Percentiles rank a stretch among this genome's conserved stretches.
These are phyloP conservation scores for Gobio gobio DNA, from an alignment of 2,113 vertebrate genomes.

Conservation along the genomic window DNA sequence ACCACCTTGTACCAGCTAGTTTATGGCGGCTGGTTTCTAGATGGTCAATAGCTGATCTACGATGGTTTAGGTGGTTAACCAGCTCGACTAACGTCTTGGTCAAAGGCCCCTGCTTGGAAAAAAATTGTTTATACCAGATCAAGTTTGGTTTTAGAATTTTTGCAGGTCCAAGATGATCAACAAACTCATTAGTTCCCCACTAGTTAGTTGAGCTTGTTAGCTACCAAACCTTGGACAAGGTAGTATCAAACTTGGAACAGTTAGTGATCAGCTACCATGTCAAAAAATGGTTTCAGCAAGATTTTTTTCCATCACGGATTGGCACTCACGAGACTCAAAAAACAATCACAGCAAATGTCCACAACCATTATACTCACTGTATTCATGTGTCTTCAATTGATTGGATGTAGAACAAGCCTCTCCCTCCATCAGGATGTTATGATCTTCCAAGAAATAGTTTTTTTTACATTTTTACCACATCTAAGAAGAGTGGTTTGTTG, in stretches of 20 bases:
- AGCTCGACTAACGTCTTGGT: background rate
- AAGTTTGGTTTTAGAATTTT: background rate
- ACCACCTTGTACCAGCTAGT: background rate
- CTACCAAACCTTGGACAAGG: background rate
- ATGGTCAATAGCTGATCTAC: background rate
- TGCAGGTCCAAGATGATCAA: background rate
- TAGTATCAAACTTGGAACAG: background rate
- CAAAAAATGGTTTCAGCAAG: background rate
- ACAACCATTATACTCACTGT: background rate
- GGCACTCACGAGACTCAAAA: background rate
- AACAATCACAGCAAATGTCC: background rate
- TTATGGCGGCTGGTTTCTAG: background rate
- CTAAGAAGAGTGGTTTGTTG: background rate
- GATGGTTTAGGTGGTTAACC: background rate
- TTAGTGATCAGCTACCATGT: background rate
- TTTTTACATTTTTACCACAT: background rate
- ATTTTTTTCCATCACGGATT: background rate
- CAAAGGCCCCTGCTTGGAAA: background rate
- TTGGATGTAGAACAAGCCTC: background rate
- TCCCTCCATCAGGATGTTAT: background rate
- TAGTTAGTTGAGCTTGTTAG: background rate
- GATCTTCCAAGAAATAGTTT: background rate
- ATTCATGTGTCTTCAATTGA: background rate
- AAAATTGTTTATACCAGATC: background rate
- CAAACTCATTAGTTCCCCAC: background rate